Percentiles rank a stretch among this genome's conserved stretches.
phyloP scores from a whole-genome alignment of 2,113 vertebrate genomes.

The Crocuta crocuta region DNA sequence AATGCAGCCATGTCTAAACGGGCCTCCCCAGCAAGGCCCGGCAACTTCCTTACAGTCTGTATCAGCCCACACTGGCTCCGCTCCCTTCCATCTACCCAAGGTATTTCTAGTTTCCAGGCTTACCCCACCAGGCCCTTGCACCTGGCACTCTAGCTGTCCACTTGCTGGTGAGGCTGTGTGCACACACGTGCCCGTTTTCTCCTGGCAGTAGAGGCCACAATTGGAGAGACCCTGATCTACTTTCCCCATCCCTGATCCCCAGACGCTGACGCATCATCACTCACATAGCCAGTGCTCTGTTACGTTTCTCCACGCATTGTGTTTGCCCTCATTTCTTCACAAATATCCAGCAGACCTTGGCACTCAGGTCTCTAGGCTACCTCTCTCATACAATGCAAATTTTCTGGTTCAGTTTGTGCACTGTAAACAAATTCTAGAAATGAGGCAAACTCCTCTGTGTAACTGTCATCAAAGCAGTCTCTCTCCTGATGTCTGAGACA shows the following conservation, averaged over 20 bases:
- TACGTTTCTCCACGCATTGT: slow-evolving; percentile 72
- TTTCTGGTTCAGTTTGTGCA: slow-evolving; percentile 75
- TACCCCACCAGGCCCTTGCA: not conserved
- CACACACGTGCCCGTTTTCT: not conserved
- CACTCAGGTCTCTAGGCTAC: slow-evolving; percentile 82
- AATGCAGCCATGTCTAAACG: not conserved
- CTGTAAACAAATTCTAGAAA: slow-evolving; percentile 87
- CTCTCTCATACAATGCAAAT: slow-evolving; percentile 81
- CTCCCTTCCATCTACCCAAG: not conserved
- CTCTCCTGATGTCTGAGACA: slow-evolving; percentile 81
- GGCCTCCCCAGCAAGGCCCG: not conserved
- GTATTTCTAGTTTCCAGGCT: not conserved
- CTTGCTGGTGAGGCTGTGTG: not conserved
- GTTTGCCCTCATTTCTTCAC: slow-evolving; percentile 76
- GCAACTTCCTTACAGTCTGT: not conserved
- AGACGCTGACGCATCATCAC: not conserved
- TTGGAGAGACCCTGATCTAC: too few species aligned
- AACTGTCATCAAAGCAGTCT: slow-evolving; percentile 81
- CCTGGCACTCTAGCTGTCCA: not conserved
- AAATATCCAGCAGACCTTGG: slow-evolving; percentile 84
- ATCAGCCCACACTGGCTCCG: not conserved
- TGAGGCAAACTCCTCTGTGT: slow-evolving; percentile 82
- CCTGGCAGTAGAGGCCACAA: not conserved
- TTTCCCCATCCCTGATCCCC: not conserved
- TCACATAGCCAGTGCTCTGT: slow-evolving; percentile 61